phyloP scores from a whole-genome alignment of 2,888 invertebrate genomes.

The Stenchaetothrips biformis region DNA sequence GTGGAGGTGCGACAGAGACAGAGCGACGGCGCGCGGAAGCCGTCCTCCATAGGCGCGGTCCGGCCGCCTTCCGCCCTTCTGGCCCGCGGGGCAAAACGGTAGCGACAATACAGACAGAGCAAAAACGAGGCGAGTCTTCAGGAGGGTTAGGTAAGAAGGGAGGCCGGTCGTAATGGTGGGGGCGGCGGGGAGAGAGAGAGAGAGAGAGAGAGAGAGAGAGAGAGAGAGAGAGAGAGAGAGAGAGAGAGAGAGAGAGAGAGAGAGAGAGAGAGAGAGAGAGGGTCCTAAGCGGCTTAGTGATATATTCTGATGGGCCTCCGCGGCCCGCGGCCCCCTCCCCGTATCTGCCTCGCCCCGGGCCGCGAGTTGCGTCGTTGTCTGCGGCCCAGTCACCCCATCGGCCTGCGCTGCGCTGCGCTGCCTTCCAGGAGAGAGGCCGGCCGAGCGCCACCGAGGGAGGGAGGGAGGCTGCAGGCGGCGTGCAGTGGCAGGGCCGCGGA shows the following conservation, averaged over 20 bases:
- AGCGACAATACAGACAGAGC: neutral
- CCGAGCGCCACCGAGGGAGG: no score
- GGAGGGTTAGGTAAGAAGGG: neutral
- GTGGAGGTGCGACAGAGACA: no score
- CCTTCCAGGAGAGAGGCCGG: no score
- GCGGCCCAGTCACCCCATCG: neutral
- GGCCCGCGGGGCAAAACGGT: neutral
- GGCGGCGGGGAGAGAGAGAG: slow-evolving; percentile 24
- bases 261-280: slow-evolving; percentile 29
- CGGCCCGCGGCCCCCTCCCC: neutral
- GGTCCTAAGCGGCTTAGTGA: slow-evolving; percentile 35
- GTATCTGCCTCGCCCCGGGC: neutral
- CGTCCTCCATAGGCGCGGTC: no score
- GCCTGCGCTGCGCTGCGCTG: no score
- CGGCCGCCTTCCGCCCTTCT: slow-evolving; percentile 12
- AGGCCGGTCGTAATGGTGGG: neutral
- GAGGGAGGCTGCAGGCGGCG: no score
- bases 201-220: slow-evolving; percentile 28
- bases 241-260: slow-evolving; percentile 30
- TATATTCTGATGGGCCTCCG: slow-evolving; percentile 19
- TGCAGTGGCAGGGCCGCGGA: no score
- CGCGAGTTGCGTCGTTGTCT: neutral
- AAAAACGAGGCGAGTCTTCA: slow-evolving; percentile 8
- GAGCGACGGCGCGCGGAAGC: no score
- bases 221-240: slow-evolving; percentile 32